Evolutionary conservation across 1,140 invertebrate species (phyloP).

Genomic region (Drosophila willistoni): DNA sequence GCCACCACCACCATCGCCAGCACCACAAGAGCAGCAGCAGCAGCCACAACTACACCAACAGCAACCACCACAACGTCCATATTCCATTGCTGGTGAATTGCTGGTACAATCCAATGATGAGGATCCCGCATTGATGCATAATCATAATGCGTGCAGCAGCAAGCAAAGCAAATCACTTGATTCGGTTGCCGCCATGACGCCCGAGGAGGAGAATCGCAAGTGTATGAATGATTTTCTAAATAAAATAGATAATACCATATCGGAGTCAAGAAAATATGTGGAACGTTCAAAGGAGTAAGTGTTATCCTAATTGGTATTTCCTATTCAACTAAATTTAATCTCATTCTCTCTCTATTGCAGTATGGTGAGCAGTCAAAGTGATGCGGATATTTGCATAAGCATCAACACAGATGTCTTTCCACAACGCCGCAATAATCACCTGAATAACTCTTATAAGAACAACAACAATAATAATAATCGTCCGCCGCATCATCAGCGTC

Average conservation of each 20-base stretch:
- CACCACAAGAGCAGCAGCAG: slow-evolving; percentile 20
- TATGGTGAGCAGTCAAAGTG: slow-evolving; percentile 75
- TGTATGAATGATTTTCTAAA: slow-evolving; percentile 92
- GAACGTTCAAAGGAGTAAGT: slow-evolving; percentile 91
- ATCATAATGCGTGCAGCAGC: slow-evolving; percentile 57
- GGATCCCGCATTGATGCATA: slow-evolving; percentile 60
- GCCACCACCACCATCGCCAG: slow-evolving; percentile 10
- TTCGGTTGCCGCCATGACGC: slow-evolving; percentile 84
- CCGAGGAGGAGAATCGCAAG: slow-evolving; percentile 87
- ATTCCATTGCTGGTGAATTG: slow-evolving; percentile 84
- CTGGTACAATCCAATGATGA: slow-evolving; percentile 63
- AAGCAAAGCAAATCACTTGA: slow-evolving; percentile 83
- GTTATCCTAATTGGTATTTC: not conserved
- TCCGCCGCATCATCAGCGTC: slow-evolving; percentile 67
- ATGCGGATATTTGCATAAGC: slow-evolving; percentile 72
- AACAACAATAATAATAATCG: slow-evolving; percentile 64
- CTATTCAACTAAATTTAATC: slow-evolving; percentile 5
- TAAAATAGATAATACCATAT: slow-evolving; percentile 94
- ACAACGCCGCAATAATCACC: slow-evolving; percentile 64
- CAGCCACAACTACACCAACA: slow-evolving; percentile 30
- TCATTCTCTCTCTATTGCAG: slow-evolving; percentile 33
- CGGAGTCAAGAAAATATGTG: slow-evolving; percentile 92
- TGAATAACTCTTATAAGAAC: slow-evolving; percentile 81
- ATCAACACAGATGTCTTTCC: slow-evolving; percentile 69
- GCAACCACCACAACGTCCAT: slow-evolving; percentile 61